Evolutionary conservation across 2,888 invertebrate species (phyloP), one percentile per base, ranked within the genome.

Genomic region (Diarsia rubi): DNA sequence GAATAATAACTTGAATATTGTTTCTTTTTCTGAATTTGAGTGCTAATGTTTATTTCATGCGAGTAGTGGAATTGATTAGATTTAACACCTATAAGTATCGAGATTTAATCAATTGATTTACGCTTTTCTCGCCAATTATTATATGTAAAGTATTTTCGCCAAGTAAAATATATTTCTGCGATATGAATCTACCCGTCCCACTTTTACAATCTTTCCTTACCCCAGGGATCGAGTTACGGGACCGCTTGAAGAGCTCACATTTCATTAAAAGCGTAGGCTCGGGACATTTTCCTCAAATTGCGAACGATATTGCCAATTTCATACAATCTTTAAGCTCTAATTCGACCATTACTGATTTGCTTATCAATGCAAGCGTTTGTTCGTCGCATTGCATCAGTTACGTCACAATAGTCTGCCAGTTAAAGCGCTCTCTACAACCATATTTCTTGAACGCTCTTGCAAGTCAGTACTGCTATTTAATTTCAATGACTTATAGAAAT

Each of bases 331-430:
- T 45, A 79, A 60, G 62, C 60, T 70, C 73, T 66, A 80, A 80
- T 81, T 73, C 69, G 60, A 42, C 67, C 72, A 64, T 73, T 81
- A 80, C 67, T 59, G 69, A 70, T 84, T 80, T 76, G 75, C 45
- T 75, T 82, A 80, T 81, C 81, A 80, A 80, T 84, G 84, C 82
- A 81, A 80, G 70, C 84, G 81, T 70, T 75, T 76, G 75, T 80
- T 73, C 85, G 85, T 86, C 84, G 84, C 83, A 85, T 85, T 90
- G 90, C 89, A 89, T 86, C 83, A 79, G 74, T 88, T 88, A 89
- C 89, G 90, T 90, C 88, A 90, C 83, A 71, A 75, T 78, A 81
- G 76, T 73, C 85, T 69, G 70, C 76, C 69, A 78, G 78, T 71
- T 84, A 82, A 78, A 84, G 69, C 82, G 78, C 76, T 79, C 75